These are phyloP conservation scores for Carassius carassius DNA, from an alignment of 2,113 vertebrate genomes.

Conservation along the genomic window DNA sequence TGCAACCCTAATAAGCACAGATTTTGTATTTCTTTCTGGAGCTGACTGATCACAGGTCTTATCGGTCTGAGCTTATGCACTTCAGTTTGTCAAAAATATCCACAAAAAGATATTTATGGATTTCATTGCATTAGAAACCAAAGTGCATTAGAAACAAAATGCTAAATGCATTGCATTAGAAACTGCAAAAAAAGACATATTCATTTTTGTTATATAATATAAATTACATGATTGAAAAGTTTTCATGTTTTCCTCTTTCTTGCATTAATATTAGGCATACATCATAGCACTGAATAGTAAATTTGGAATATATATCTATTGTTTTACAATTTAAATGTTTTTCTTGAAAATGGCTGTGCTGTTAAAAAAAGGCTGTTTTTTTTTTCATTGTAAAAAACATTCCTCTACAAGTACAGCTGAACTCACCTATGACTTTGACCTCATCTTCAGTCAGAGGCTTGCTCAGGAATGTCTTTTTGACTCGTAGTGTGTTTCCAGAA, in stretches of 20 bases:
- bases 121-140: too few relatives aligned
- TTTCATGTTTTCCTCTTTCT: background rate
- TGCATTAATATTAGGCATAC: background rate
- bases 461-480: conserved; percentile 97
- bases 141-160: too few relatives aligned
- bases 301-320: too few relatives aligned
- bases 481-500: conserved; percentile 94
- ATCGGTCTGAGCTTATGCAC: too few relatives aligned
- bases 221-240: background rate
- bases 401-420: background rate
- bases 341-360: background rate
- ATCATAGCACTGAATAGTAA: too few relatives aligned
- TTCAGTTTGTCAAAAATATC: background rate
- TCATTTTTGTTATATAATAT: background rate
- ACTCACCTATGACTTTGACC: conserved; percentile 92
- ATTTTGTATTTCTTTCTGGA: too few relatives aligned
- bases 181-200: too few relatives aligned
- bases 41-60: too few relatives aligned
- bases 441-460: conserved; percentile 97
- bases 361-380: background rate
- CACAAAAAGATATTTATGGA: background rate
- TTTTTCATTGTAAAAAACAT: background rate
- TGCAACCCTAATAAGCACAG: too few relatives aligned
- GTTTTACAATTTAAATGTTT: background rate
- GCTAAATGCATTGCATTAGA: too few relatives aligned